Percentiles rank a stretch among this genome's conserved stretches.
These are phyloP conservation scores for Holothuria glaberrima DNA, from an alignment of 35 echinoderm and acorn worm species.

Conservation along the genomic window DNA sequence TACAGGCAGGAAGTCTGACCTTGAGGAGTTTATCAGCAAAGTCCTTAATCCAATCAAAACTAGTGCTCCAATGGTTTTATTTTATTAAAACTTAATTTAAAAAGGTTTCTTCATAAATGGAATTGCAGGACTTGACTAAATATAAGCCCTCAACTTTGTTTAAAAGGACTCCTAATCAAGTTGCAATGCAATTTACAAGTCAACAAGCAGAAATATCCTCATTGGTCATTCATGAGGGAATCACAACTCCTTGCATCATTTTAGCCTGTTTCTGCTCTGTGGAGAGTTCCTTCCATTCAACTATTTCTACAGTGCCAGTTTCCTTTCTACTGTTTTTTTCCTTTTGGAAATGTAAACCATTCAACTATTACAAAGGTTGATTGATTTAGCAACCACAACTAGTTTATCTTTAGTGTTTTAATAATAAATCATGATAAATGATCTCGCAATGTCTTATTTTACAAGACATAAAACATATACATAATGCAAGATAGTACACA, in stretches of 20 bases:
- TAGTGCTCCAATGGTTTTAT: constrained; percentile 13
- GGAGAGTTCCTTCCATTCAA: too few relatives aligned
- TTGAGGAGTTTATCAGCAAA: constrained; percentile 21
- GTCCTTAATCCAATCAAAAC: constrained; percentile 10
- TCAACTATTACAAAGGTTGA: too few relatives aligned
- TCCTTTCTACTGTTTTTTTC: too few relatives aligned
- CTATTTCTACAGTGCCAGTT: too few relatives aligned
- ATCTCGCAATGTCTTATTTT: too few relatives aligned
- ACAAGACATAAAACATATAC: too few relatives aligned
- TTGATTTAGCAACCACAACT: too few relatives aligned
- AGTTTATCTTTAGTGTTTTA: too few relatives aligned
- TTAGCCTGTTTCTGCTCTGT: too few relatives aligned
- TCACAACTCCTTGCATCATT: background rate
- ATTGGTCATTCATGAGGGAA: background rate
- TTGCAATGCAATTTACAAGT: constrained; percentile 18
- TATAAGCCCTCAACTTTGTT: constrained; percentile 11
- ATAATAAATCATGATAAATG: too few relatives aligned
- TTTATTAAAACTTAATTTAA: constrained; percentile 45
- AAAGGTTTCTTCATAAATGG: background rate
- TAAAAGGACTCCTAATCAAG: constrained; percentile 22
- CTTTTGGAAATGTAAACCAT: too few relatives aligned
- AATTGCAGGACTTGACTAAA: background rate
- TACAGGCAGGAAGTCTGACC: background rate
- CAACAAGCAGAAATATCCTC: background rate
- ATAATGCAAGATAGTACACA: too few relatives aligned